These are phyloP conservation scores for Buathra laborator DNA, from an alignment of 2,888 invertebrate genomes.

Conservation along the genomic window DNA sequence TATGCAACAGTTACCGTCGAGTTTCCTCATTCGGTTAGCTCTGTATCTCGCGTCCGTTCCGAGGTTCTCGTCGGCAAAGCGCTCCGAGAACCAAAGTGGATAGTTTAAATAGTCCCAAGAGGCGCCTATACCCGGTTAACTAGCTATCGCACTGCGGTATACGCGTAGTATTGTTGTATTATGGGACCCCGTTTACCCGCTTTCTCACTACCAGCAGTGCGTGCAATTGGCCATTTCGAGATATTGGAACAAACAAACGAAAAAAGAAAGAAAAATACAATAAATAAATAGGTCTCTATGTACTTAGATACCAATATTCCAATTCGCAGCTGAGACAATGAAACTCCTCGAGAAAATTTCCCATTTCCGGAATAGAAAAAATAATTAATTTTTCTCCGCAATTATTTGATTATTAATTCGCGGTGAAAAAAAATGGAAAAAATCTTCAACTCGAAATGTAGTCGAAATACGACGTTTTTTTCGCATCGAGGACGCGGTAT, in stretches of 20 bases:
- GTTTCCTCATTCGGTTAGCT: conserved; percentile 57
- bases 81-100: conserved; percentile 24
- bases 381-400: not conserved
- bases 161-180: not conserved
- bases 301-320: not conserved
- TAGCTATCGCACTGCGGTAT: conserved; percentile 4
- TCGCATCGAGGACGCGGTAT: not conserved
- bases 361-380: no score
- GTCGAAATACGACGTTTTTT: not conserved
- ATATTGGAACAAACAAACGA: no score
- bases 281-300: no score
- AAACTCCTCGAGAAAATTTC: not conserved
- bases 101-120: conserved; percentile 62
- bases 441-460: not conserved
- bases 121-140: conserved; percentile 27
- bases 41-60: conserved; percentile 16
- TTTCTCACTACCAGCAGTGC: not conserved
- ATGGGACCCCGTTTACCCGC: conserved; percentile 42
- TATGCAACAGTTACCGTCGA: conserved; percentile 47
- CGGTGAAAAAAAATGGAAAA: not conserved
- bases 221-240: conserved; percentile 11
- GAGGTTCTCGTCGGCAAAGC: conserved; percentile 25
- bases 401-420: not conserved
- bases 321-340: not conserved
- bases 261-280: not conserved